phyloP scores from a whole-genome alignment of 92 coral and sea anemone species.

The Plumapathes pennacea region DNA sequence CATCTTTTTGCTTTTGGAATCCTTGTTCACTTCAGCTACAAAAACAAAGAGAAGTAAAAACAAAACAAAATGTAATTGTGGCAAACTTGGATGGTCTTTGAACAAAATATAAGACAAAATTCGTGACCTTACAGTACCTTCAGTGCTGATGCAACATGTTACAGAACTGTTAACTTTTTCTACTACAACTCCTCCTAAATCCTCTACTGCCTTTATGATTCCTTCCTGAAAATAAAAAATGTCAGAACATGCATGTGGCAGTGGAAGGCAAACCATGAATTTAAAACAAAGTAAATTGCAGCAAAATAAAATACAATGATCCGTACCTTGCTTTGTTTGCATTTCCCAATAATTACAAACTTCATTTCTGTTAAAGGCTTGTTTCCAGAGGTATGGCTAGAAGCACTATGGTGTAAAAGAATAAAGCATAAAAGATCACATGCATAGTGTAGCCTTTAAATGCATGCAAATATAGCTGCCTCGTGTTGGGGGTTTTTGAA shows the following conservation, averaged over 20 bases:
- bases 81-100: too few relatives aligned
- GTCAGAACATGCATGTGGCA: background rate
- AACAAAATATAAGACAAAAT: too few relatives aligned
- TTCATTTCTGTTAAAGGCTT: constrained; percentile 79
- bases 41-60: background rate
- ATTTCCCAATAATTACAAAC: constrained; percentile 77
- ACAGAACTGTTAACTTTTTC: constrained; percentile 64
- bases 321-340: constrained; percentile 74
- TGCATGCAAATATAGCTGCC: too few relatives aligned
- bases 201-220: constrained; percentile 46
- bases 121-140: too few relatives aligned
- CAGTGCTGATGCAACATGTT: constrained; percentile 79
- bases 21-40: constrained; percentile 64
- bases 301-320: background rate
- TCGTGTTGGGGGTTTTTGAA: too few relatives aligned
- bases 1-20: constrained; percentile 79
- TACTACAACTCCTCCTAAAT: constrained; percentile 78
- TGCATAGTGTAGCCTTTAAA: too few relatives aligned
- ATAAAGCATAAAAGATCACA: too few relatives aligned
- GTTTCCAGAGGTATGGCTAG: too few relatives aligned
- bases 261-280: background rate
- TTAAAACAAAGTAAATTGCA: background rate
- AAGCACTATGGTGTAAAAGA: background rate
- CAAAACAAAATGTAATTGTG: too few relatives aligned
- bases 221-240: constrained; percentile 46